A percentile compares a stretch with the other conserved stretches of the same genome.
phyloP scores from a whole-genome alignment of 2,113 vertebrate species.

The Oxyura jamaicensis region DNA sequence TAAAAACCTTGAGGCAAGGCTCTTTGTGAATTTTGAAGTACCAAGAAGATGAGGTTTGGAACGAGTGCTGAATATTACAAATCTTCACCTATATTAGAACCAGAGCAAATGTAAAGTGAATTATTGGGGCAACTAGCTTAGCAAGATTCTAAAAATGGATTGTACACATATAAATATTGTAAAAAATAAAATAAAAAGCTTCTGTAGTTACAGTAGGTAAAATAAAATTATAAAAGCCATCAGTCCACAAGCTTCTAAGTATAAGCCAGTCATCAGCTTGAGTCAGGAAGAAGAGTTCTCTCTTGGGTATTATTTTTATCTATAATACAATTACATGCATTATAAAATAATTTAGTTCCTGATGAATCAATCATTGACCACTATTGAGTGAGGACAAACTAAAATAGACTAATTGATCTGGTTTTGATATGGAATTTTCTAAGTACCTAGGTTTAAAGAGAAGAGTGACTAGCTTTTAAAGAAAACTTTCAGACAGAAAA shows the following conservation, averaged over 20 bases:
- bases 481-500: neutral
- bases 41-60: conserved; percentile 2
- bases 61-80: conserved; percentile 12
- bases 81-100: conserved; percentile 30
- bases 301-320: conserved; percentile 16
- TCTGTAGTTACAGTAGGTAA: neutral
- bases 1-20: conserved; percentile 39
- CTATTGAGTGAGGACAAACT: neutral
- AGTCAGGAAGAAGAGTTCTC: conserved; percentile 3
- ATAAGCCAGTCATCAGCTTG: neutral
- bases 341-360: neutral
- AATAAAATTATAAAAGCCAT: conserved; percentile 34
- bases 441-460: neutral
- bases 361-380: neutral
- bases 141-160: conserved; percentile 23
- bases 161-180: conserved; percentile 28
- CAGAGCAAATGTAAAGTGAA: conserved; percentile 34
- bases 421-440: neutral
- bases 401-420: neutral
- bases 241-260: conserved; percentile 8
- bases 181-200: conserved; percentile 7
- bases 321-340: neutral
- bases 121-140: conserved; percentile 41
- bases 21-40: conserved; percentile 50
- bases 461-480: neutral